These are phyloP conservation scores for Loripinus fragilis DNA, from an alignment of 2,888 invertebrate genomes.

Conservation along the genomic window DNA sequence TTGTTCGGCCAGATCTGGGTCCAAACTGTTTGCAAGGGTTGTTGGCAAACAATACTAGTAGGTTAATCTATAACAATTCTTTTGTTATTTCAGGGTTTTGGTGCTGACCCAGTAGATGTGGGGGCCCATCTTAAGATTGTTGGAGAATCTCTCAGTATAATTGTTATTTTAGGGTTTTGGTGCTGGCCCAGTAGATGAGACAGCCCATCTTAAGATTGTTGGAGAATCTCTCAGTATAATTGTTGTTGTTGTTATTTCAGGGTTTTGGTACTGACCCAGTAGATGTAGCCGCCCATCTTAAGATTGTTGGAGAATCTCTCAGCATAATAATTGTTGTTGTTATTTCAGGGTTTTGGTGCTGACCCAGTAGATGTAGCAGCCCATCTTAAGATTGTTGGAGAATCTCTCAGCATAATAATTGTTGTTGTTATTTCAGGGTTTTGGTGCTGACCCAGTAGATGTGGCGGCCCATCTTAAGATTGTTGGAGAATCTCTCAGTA, in stretches of 20 bases:
- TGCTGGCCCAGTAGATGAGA: constrained; percentile 88
- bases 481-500: constrained; percentile 96
- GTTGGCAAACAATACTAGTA: no score
- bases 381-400: constrained; percentile 95
- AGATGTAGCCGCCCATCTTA: constrained; percentile 96
- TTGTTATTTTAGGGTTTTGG: constrained; percentile 69
- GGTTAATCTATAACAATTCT: no score
- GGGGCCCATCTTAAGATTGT: constrained; percentile 96
- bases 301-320: constrained; percentile 96
- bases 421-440: constrained; percentile 65
- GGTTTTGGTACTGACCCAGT: constrained; percentile 83
- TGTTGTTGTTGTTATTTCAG: constrained; percentile 62
- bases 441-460: constrained; percentile 86
- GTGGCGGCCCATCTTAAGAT: constrained; percentile 96
- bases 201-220: constrained; percentile 95
- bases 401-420: constrained; percentile 96
- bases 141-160: constrained; percentile 97
- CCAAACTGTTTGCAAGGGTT: no score
- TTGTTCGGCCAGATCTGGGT: no score
- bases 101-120: constrained; percentile 87
- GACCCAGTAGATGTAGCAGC: constrained; percentile 92
- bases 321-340: constrained; percentile 90
- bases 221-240: constrained; percentile 97
- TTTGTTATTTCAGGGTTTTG: constrained; percentile 67
- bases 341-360: constrained; percentile 72